phyloP scores from a whole-genome alignment of 1,140 invertebrate species.

The Tribolium castaneum region DNA sequence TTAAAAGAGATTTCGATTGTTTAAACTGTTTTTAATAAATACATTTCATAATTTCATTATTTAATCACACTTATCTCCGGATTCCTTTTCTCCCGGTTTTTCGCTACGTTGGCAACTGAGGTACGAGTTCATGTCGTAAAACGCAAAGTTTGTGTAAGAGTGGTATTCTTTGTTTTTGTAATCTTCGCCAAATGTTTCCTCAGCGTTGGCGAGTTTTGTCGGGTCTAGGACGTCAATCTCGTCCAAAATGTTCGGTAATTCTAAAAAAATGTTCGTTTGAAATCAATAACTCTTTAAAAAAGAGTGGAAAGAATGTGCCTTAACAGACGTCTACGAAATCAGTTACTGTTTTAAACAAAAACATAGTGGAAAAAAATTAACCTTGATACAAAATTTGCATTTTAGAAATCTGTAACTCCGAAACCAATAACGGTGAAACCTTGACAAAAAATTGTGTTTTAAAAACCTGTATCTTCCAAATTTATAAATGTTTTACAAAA shows the following conservation, averaged over 20 bases:
- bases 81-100: neutral
- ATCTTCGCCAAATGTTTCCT: constrained; percentile 3
- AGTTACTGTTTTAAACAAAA: no score
- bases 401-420: no score
- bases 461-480: no score
- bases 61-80: neutral
- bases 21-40: constrained; percentile 29
- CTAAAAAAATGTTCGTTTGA: constrained; percentile 4
- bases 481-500: no score
- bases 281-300: neutral
- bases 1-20: constrained; percentile 53
- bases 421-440: no score
- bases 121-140: constrained; percentile 29
- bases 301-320: no score
- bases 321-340: no score
- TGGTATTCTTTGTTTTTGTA: constrained; percentile 39
- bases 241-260: neutral
- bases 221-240: neutral
- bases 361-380: no score
- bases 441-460: no score
- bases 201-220: neutral
- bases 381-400: no score
- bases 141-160: constrained; percentile 6
- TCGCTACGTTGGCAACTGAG: constrained; percentile 4
- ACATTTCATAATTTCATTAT: neutral